Percentiles rank a stretch among this genome's conserved stretches.
These are phyloP conservation scores for Drosophila paulistorum DNA, from an alignment of 1,140 invertebrate species.

Conservation along the genomic window DNA sequence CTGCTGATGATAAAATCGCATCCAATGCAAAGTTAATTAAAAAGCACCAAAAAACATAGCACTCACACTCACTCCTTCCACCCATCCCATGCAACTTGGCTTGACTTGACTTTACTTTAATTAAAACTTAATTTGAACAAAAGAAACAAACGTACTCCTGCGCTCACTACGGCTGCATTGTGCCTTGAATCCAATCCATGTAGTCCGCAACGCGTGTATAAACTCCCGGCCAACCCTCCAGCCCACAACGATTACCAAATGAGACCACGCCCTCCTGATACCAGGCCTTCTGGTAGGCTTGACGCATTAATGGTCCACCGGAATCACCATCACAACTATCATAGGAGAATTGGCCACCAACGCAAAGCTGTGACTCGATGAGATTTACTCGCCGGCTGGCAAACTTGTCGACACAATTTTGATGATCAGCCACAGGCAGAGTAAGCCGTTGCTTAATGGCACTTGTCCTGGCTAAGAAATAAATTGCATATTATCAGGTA, in stretches of 20 bases:
- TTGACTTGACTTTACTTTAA: slow-evolving; percentile 51
- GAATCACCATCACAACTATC: slow-evolving; percentile 91
- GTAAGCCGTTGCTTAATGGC: slow-evolving; percentile 85
- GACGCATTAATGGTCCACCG: slow-evolving; percentile 90
- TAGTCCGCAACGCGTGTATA: slow-evolving; percentile 89
- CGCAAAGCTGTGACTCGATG: slow-evolving; percentile 85
- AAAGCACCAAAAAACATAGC: slow-evolving; percentile 45
- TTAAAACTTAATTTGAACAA: slow-evolving; percentile 71
- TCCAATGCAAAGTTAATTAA: slow-evolving; percentile 75
- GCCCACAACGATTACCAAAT: slow-evolving; percentile 90
- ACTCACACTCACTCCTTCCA: neutral
- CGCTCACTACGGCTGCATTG: slow-evolving; percentile 76
- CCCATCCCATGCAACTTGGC: neutral
- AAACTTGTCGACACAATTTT: slow-evolving; percentile 84
- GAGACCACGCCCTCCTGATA: slow-evolving; percentile 88
- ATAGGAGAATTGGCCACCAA: slow-evolving; percentile 86
- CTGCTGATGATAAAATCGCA: slow-evolving; percentile 73
- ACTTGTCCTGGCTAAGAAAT: slow-evolving; percentile 72
- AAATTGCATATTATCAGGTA: too few species aligned
- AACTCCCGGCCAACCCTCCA: slow-evolving; percentile 89
- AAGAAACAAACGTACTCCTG: slow-evolving; percentile 22
- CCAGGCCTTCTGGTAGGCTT: slow-evolving; percentile 64
- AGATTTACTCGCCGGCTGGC: slow-evolving; percentile 56
- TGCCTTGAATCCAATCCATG: slow-evolving; percentile 88
- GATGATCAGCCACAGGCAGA: slow-evolving; percentile 84